Evolutionary conservation across 1,140 invertebrate genomes (phyloP), one percentile per base, ranked within the genome.

Genomic region (Drosophila orosa): DNA sequence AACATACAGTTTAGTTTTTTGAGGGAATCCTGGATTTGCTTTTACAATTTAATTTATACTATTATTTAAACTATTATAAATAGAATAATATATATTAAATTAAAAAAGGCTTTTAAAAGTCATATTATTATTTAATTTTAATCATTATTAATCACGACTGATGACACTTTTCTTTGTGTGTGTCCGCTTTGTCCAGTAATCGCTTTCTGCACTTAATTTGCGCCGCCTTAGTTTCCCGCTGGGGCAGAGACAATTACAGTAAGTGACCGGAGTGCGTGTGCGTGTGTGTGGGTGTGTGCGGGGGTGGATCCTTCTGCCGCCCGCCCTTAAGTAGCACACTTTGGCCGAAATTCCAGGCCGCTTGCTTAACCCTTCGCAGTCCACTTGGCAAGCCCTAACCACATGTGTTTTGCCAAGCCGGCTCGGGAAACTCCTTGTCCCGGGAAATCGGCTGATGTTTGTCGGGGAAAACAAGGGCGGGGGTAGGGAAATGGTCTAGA

Each of bases 161-260:
- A 25, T 24, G 24, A 17, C 6, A 4, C 12, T 42, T 62, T 33
- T 33, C 17, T 3, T 7, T 39, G 27, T 10, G 50, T 29, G 54
- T 59, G 25, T 15, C 31, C 29, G 27, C 24, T 60, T 47, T 39
- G 24, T 33, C 15, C 40, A 63, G 71, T 89, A 83, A 86, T 77
- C 79, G 79, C 59, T 76, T 79, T 89, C 83, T 86, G 84, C 83
- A 86, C 84, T 86, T 86, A 86, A 86, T 86, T 87, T 77, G 72
- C 82, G 61, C 40, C 65, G 62, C 61, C 57, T 82, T 58, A 56
- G 48, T 45, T 57, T 59, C 44, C 68, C 57, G 69, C 57, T 61
- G 63, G 60, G 50, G 58, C 65, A 77, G 73, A 76, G 73, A 83
- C 76, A 87, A 89, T 87, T 87, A 87, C 77, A 66, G 60, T 89